Percentiles rank a stretch among this genome's conserved stretches.
Evolutionary conservation across 1,140 invertebrate genomes (phyloP).

Genomic region (Calycopis cecrops): DNA sequence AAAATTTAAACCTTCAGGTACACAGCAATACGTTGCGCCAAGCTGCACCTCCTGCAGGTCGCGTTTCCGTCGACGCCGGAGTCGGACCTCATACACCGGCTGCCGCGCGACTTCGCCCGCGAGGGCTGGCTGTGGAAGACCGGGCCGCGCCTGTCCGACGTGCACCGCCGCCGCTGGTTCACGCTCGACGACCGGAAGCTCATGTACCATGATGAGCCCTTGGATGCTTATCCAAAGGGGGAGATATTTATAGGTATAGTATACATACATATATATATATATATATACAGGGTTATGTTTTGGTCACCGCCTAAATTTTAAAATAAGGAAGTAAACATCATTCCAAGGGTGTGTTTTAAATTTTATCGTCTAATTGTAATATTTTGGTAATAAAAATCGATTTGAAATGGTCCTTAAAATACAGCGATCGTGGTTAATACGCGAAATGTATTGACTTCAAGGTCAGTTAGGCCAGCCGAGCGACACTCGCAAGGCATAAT

Average conservation of each 20-base stretch:
- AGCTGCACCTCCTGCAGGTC: constrained; percentile 87
- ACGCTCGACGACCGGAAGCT: constrained; percentile 91
- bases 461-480: too few species aligned
- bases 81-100: constrained; percentile 82
- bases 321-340: too few species aligned
- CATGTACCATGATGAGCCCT: constrained; percentile 92
- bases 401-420: too few species aligned
- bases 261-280: too few species aligned
- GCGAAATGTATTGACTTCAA: too few species aligned
- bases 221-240: constrained; percentile 91
- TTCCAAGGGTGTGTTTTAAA: too few species aligned
- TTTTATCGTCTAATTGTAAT: too few species aligned
- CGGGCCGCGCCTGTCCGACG: constrained; percentile 85
- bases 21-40: constrained; percentile 89
- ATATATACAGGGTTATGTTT: too few species aligned
- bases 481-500: too few species aligned
- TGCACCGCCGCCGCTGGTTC: constrained; percentile 91
- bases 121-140: constrained; percentile 95
- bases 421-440: too few species aligned
- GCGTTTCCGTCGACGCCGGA: constrained; percentile 88
- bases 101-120: constrained; percentile 87
- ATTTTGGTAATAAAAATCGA: too few species aligned
- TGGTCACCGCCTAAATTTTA: too few species aligned
- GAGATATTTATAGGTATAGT: constrained; percentile 87
- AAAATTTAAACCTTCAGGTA: constrained; percentile 82